These are phyloP conservation scores for Epinephelus fuscoguttatus DNA, from an alignment of 2,113 vertebrate genomes.

Conservation along the genomic window DNA sequence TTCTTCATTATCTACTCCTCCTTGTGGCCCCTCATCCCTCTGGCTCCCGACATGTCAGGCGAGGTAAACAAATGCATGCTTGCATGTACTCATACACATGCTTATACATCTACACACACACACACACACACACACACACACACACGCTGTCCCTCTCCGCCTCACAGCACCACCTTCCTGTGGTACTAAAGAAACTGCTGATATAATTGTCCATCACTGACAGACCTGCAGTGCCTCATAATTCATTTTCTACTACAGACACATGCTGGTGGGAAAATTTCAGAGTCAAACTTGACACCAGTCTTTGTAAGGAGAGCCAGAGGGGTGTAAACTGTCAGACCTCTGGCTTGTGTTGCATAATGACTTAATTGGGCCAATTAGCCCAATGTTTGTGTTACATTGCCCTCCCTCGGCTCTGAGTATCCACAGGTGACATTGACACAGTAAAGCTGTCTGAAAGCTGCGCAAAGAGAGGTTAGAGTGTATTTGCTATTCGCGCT, in stretches of 20 bases:
- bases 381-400: constrained; percentile 80
- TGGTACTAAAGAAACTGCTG: constrained; percentile 21
- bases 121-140: not conserved
- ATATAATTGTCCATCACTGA: constrained; percentile 28
- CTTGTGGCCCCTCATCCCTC: constrained; percentile 93
- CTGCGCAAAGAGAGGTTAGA: constrained; percentile 30
- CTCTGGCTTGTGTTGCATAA: constrained; percentile 83
- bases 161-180: constrained; percentile 36
- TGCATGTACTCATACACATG: constrained; percentile 15
- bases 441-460: constrained; percentile 50
- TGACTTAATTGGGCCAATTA: constrained; percentile 84
- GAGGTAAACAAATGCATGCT: constrained; percentile 87
- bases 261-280: constrained; percentile 66
- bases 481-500: not conserved
- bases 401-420: constrained; percentile 70
- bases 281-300: constrained; percentile 41
- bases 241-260: constrained; percentile 38
- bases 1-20: constrained; percentile 97
- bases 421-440: constrained; percentile 76
- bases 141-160: not conserved
- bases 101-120: constrained; percentile 3
- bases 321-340: constrained; percentile 68
- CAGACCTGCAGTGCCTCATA: constrained; percentile 37
- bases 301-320: constrained; percentile 69
- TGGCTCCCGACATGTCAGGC: constrained; percentile 99